Evolutionary conservation across 2,113 vertebrate genomes (phyloP), one percentile per base, ranked within the genome.

Genomic region (Sinocyclocheilus grahami): DNA sequence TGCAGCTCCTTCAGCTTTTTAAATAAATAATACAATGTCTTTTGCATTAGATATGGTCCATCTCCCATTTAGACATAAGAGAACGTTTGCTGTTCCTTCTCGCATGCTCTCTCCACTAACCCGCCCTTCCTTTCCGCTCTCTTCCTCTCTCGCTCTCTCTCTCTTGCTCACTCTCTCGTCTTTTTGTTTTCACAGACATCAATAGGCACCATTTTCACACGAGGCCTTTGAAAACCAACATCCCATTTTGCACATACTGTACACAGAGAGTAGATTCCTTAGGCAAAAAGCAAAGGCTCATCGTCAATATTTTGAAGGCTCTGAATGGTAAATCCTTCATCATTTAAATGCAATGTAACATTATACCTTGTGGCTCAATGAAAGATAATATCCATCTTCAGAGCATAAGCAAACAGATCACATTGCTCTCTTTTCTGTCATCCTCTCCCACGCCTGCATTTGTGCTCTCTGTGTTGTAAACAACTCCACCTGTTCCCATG

Each of bases 401-500:
- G 18, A 22, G 20, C 42, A 30, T 20, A 69, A 30, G 42, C 81
- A 58, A 72, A 83, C 67, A 58, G 65, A 22, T 55, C 46, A 77
- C 30, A 37, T 39, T 33, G 60, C 53, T 27, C 13, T 87, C 48
- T 79, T 37, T 83, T 85, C 87, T 91, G 87, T 92, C 84, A 91
- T 83, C 78, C 67, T 86, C 85, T 75, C 27, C 75, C 85, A 74
- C 24, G 46, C 87, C 63, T 80, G 69, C 75, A 65, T 83, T 82
- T 48, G 37, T 39, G 85, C 30, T 91, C 90, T 91, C 88, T 33
- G 92, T 92, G 92, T 93, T 93, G 94, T 95, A 95, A 95, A 95
- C 94, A 95, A 93, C 92, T 92, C 94, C 94, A 93, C 94, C 93
- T 94, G 94, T 95, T 95, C 94, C 94, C 94, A 95, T 94, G 93